Conservation (phyloP, 2,888 invertebrate genomes). For the Brachyopa scutellaris region DNA sequence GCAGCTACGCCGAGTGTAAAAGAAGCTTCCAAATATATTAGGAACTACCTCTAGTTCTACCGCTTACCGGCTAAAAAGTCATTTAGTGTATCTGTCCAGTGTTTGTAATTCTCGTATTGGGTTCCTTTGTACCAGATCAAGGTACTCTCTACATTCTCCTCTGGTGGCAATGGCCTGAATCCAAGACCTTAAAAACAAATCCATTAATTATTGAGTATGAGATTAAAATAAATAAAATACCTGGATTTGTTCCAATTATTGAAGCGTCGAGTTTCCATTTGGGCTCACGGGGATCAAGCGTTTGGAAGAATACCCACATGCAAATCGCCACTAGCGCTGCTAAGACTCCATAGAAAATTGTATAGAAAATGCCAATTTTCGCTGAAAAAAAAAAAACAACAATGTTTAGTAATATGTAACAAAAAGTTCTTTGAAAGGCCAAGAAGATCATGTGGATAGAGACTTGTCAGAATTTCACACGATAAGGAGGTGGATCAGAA, state of each 20-base stretch:
- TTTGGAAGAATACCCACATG: constrained; percentile 96
- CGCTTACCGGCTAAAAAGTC: constrained; percentile 89
- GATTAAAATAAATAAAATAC: too few species aligned
- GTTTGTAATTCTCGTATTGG: constrained; percentile 88
- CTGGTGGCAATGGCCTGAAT: constrained; percentile 95
- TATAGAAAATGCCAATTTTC: constrained; percentile 97
- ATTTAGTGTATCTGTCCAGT: constrained; percentile 90
- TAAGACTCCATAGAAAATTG: constrained; percentile 95
- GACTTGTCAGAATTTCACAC: too few species aligned
- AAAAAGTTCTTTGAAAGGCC: too few species aligned
- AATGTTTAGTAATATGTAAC: too few species aligned
- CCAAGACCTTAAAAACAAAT: constrained; percentile 89
- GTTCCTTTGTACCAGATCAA: constrained; percentile 97
- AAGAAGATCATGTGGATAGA: too few species aligned
- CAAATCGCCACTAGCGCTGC: constrained; percentile 96
- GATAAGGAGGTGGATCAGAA: too few species aligned
- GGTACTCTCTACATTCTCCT: constrained; percentile 94
- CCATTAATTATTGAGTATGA: too few species aligned
- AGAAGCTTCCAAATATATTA: too few species aligned
- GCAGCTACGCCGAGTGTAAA: too few species aligned
- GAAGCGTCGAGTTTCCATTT: constrained; percentile 93
- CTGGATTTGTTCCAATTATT: constrained; percentile 97
- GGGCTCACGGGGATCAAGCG: constrained; percentile 93
- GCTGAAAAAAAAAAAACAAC: constrained; percentile 84
- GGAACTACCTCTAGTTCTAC: too few species aligned